Evolutionary conservation across 2,888 invertebrate species (phyloP), one percentile per base, ranked within the genome.

Genomic region (Drosophila lacicola): DNA sequence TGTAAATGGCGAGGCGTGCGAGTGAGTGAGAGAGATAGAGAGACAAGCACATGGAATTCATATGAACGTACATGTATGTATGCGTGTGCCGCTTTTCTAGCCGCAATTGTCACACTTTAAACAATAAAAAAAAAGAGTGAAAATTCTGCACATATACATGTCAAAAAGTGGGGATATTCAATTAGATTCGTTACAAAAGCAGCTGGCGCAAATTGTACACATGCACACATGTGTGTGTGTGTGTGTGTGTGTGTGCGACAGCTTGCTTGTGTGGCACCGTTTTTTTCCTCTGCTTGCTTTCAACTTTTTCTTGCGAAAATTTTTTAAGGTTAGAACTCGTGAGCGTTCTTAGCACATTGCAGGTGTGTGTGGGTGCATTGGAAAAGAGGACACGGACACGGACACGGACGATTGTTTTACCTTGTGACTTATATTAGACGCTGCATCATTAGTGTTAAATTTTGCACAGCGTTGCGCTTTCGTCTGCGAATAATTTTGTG

Each of bases 21-120:
- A 61, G 72, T 49, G 70, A 82, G 66, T 21, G 82, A 80, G 84
- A 82, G 33, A 25, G 25, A 25, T 5, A 2, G 29, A 29, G 29
- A 8, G 67, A 78, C 17, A 51, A 78, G 70, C 87, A 82, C 82
- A 82, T 87, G 82, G 87, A 77, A 82, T 70, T 78, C 29, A 65
- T 51, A 67, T 36, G 44, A 54, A 45, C 34, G 34, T 29, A 54
- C 21, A 51, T 34, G 45, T 60, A 42, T 51, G 54, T 60, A 33
- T 47, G 47, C 41, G 58, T 50, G 68, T 75, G 64, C 69, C 61
- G 73, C 61, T 61, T 74, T 49, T 54, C 42, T 51, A 65, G 51
- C 51, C 54, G 47, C 42, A 55, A 65, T 78, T 69, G 55, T 53
- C 62, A 64, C 58, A 56, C 46, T 57, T 69, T 39, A 46, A 39